Conservation (phyloP, 2,113 vertebrate species). For the rat (Rattus norvegicus) region GRCr8 NC_086033.1:16586501-16587000, state of each 20-base stretch:
- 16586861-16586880: neutral
- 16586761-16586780: neutral
- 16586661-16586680: neutral
- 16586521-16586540: constrained; percentile 62
- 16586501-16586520: constrained; percentile 62
- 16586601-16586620: neutral
- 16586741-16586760: neutral
- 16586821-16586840: neutral
- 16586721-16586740: neutral
- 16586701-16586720: neutral
- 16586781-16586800: neutral
- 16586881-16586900: neutral
- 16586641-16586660: neutral
- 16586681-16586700: neutral
- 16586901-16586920: neutral
- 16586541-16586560: constrained; percentile 29
- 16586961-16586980: neutral
- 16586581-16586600: constrained; percentile 38
- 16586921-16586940: neutral
- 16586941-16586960: neutral
- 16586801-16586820: neutral
- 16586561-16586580: constrained; percentile 42
- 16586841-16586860: neutral
- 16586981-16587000: neutral
- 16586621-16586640: constrained; percentile 30